Base-by-base conservation (phyloP, 2,797 vertebrate genomes). In the Apogon hyalosoma region DNA sequence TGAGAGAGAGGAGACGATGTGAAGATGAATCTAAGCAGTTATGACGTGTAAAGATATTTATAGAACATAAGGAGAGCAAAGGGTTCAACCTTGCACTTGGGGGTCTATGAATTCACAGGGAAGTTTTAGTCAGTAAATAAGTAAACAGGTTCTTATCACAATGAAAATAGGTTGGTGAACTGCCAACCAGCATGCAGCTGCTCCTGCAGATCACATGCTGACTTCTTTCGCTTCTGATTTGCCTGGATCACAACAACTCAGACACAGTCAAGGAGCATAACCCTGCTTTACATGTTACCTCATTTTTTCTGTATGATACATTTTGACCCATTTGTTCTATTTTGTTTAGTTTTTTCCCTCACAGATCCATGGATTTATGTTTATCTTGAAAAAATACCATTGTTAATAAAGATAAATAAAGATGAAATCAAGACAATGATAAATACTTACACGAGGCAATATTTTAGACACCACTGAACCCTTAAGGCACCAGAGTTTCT, bases 41-140 rank as follows among this genome's bases (percentile, higher is more conserved):
- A 43, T 82, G 72, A 69, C 42, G 46, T 58, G 41, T 45, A 59
- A 52, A 54, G 60, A 56, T 87, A 83, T 81, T 82, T 85, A 76
- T 81, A 75, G 77, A 76, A 67, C 72, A 77, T 42, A 31, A 42
- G 24, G 47, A 52, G 62, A 33, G 48, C 33, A 52, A 60, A 54
- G 14, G 19, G 64, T 75, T 84, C 43, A 61, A 50, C 46, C 38
- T 14, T 19, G 15, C 41, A 47, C 54, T 69, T 10, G 8, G 47
- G 24, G 38, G 53, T 6, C 19, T 52, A 39, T 7, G 46, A 54
- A 57, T 63, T 69, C 59, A 69, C 31, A 21, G 41, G n/a, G 52
- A 48, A 52, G 18, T 18, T 61, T 73, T 19, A 63, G 58, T 39
- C 54, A 40, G 41, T 66, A 56, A 80, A 81, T 67, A 79, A 39